A percentile compares a stretch with the other conserved stretches of the same genome.
Conservation (phyloP, 2,113 vertebrate species). For the Gyps fulvus region DNA sequence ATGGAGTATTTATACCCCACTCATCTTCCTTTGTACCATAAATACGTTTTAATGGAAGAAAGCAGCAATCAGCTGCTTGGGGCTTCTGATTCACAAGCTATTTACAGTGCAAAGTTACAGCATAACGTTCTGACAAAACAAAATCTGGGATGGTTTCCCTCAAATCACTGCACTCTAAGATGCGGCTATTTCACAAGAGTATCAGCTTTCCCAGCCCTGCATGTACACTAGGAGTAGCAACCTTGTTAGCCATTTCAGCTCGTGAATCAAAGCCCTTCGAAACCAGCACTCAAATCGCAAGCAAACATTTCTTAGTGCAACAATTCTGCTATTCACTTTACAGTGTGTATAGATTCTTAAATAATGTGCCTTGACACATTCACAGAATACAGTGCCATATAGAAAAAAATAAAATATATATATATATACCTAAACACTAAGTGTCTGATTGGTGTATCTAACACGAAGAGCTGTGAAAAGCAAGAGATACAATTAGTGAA, state of each 20-base stretch:
- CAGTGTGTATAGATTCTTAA: not conserved
- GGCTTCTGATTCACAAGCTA: constrained; percentile 38
- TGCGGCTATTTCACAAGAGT: not conserved
- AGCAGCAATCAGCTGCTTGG: not conserved
- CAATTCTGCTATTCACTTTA: not conserved
- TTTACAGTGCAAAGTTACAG: not conserved
- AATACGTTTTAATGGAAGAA: not conserved
- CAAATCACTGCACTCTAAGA: not conserved
- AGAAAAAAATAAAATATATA: not conserved
- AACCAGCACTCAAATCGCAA: not conserved
- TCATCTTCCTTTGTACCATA: not conserved
- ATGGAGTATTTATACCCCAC: not conserved
- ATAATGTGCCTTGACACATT: not conserved
- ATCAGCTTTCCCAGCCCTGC: not conserved
- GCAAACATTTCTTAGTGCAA: not conserved
- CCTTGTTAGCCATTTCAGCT: not conserved
- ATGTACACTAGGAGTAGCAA: not conserved
- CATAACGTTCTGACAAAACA: not conserved
- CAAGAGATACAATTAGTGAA: constrained; percentile 39
- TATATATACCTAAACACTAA: not conserved
- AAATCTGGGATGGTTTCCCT: not conserved
- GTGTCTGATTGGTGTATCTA: constrained; percentile 20
- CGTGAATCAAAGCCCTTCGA: not conserved
- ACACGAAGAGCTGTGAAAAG: constrained; percentile 17
- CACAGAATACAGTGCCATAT: not conserved